Conservation (phyloP, 2,797 vertebrate genomes). For the Scleropages formosus region DNA sequence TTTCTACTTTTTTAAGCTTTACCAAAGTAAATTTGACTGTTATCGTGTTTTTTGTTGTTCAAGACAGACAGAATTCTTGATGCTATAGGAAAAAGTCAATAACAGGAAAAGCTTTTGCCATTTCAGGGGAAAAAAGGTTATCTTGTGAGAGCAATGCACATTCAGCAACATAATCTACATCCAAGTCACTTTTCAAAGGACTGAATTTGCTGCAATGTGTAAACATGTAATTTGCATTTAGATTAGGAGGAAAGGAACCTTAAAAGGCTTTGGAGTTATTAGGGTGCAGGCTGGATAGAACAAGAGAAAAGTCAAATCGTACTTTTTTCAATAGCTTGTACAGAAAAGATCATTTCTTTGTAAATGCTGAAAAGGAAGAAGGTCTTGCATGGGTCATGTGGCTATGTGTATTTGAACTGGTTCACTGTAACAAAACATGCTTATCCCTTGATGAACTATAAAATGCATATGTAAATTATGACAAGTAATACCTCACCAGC, state of each 20-base stretch:
- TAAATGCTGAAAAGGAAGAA: not conserved
- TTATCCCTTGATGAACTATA: too few relatives aligned
- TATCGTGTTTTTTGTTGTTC: conserved; percentile 42
- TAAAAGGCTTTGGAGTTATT: conserved; percentile 41
- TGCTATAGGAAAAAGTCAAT: conserved; percentile 45
- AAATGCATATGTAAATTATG: too few relatives aligned
- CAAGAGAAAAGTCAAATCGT: conserved; percentile 42
- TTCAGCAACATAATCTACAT: conserved; percentile 50
- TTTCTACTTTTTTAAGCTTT: conserved; percentile 21
- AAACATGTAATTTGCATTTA: conserved; percentile 59
- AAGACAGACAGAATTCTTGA: conserved; percentile 44
- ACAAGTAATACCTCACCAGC: too few relatives aligned
- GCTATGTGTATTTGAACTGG: not conserved
- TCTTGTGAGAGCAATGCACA: conserved; percentile 47
- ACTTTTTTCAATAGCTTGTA: conserved; percentile 35
- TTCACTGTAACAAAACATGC: not conserved
- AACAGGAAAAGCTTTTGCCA: conserved; percentile 48
- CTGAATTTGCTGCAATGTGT: conserved; percentile 41
- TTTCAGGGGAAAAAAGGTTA: conserved; percentile 46
- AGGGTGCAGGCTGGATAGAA: conserved; percentile 50
- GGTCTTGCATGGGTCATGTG: too few relatives aligned
- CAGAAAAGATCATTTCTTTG: conserved; percentile 16
- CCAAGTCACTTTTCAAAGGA: conserved; percentile 32
- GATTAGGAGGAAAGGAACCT: conserved; percentile 55
- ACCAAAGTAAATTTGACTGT: conserved; percentile 37